Conservation (phyloP, 2,888 invertebrate genomes). For the Polyommatus iphigenia region DNA sequence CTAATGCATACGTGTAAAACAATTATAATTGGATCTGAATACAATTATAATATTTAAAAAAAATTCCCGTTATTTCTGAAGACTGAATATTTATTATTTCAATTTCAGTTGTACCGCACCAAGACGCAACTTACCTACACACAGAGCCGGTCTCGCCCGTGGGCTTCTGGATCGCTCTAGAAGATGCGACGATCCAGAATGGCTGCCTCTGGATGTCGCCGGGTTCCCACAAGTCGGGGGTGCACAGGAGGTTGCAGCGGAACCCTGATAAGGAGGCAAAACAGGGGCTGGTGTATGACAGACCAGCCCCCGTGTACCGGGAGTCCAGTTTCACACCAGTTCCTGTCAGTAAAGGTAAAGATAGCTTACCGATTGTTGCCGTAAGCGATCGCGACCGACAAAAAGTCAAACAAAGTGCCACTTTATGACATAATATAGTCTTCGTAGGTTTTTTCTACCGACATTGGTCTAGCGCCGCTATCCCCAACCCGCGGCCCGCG, state of each 20-base stretch:
- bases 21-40: too few species aligned
- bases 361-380: too few species aligned
- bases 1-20: too few species aligned
- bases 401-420: too few species aligned
- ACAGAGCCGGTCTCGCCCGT: conserved; percentile 90
- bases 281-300: conserved; percentile 83
- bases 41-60: too few species aligned
- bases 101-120: conserved; percentile 86
- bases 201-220: conserved; percentile 96
- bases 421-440: too few species aligned
- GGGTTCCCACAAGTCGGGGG: conserved; percentile 93
- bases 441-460: too few species aligned
- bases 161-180: conserved; percentile 98
- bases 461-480: too few species aligned
- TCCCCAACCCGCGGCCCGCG: too few species aligned
- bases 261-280: conserved; percentile 83
- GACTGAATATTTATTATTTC: conserved; percentile 7
- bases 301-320: conserved; percentile 84
- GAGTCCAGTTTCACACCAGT: conserved; percentile 87
- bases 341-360: conserved; percentile 90
- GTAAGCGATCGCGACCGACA: too few species aligned
- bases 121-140: conserved; percentile 93
- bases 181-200: conserved; percentile 95
- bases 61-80: too few species aligned
- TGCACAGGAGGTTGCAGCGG: conserved; percentile 85